phyloP scores from a whole-genome alignment of 2,113 vertebrate species.

The Euleptes europaea region DNA sequence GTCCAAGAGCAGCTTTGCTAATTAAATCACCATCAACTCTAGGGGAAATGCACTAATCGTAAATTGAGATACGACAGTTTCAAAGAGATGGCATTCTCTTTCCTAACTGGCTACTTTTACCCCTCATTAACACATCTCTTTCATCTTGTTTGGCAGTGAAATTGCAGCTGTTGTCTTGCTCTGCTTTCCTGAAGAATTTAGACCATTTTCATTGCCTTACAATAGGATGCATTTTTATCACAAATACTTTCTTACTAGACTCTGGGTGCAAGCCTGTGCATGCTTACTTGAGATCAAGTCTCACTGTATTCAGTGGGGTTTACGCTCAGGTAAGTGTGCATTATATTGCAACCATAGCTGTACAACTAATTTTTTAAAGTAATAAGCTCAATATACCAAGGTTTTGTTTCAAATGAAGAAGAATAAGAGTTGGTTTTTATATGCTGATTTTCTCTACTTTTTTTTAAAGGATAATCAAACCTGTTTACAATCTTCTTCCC shows the following conservation, averaged over 20 bases:
- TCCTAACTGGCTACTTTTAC: not conserved
- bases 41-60: not conserved
- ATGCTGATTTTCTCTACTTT: too few relatives aligned
- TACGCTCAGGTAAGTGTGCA: too few relatives aligned
- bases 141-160: not conserved
- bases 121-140: slow-evolving; percentile 4
- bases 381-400: too few relatives aligned
- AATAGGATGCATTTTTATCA: not conserved
- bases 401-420: too few relatives aligned
- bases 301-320: too few relatives aligned
- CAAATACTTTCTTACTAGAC: not conserved
- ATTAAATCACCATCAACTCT: slow-evolving; percentile 5
- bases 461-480: too few relatives aligned
- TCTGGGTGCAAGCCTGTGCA: too few relatives aligned
- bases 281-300: too few relatives aligned
- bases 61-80: not conserved
- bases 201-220: not conserved
- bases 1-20: not conserved
- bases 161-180: not conserved
- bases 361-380: too few relatives aligned
- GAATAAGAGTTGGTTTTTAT: too few relatives aligned
- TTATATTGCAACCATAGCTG: too few relatives aligned
- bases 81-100: not conserved
- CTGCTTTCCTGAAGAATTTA: not conserved
- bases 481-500: too few relatives aligned